phyloP scores from a whole-genome alignment of 2,797 vertebrate species.

The Microhierax caerulescens region DNA sequence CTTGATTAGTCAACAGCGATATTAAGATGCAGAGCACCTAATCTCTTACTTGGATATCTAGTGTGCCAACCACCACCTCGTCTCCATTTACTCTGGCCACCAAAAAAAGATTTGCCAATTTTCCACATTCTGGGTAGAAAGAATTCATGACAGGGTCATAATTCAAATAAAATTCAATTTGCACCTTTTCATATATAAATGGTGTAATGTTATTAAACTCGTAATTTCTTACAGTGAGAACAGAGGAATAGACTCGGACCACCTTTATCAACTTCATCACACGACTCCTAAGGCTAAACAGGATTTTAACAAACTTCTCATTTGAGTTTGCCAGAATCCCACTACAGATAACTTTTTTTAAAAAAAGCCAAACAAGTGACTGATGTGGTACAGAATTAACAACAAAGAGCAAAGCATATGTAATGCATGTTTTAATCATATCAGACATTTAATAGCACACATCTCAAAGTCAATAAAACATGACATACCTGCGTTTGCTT shows the following conservation, averaged over 20 bases:
- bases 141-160: neutral
- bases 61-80: neutral
- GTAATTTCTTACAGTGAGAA: neutral
- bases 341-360: neutral
- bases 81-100: neutral
- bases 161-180: neutral
- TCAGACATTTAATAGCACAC: neutral
- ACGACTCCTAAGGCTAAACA: neutral
- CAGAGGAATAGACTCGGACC: neutral
- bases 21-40: neutral
- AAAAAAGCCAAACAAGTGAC: neutral
- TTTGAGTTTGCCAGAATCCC: neutral
- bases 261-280: neutral
- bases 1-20: neutral
- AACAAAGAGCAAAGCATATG: neutral
- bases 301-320: neutral
- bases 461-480: neutral
- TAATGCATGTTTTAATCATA: neutral
- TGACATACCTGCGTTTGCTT: conserved; percentile 90
- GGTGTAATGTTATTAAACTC: neutral
- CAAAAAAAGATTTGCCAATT: neutral
- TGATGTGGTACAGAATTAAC: neutral
- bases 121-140: neutral
- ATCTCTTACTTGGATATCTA: neutral
- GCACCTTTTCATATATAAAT: neutral